Conservation (phyloP, 2,888 invertebrate genomes). For the Trisateles emortualis region DNA sequence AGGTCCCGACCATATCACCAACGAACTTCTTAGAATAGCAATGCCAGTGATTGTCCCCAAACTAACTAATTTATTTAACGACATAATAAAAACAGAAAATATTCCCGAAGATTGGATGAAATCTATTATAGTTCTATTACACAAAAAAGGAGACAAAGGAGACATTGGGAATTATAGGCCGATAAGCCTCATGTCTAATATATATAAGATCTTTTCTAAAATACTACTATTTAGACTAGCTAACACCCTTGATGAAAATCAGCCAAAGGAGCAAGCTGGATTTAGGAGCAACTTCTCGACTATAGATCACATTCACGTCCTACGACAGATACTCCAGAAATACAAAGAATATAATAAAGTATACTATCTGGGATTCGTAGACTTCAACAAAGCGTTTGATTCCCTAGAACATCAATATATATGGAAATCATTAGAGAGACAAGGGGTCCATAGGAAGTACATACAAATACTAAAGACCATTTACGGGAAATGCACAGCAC, state of each 20-base stretch:
- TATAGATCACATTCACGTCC: no score
- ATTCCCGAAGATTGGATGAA: constrained; percentile 4
- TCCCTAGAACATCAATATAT: neutral
- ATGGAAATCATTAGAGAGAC: neutral
- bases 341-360: no score
- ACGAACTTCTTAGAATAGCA: neutral
- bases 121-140: neutral
- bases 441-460: constrained; percentile 4
- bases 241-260: no score
- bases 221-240: neutral
- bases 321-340: no score
- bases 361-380: neutral
- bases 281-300: constrained; percentile 5
- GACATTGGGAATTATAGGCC: neutral
- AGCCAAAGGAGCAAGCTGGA: no score
- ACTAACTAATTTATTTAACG: neutral
- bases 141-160: constrained; percentile 1
- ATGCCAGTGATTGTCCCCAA: neutral
- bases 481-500: constrained; percentile 13
- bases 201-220: constrained; percentile 6
- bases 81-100: neutral
- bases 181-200: constrained; percentile 4
- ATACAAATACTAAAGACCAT: constrained; percentile 16
- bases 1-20: neutral
- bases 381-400: constrained; percentile 3